phyloP scores from a whole-genome alignment of 2,888 invertebrate species.

The Drosophila mercatorum region DNA sequence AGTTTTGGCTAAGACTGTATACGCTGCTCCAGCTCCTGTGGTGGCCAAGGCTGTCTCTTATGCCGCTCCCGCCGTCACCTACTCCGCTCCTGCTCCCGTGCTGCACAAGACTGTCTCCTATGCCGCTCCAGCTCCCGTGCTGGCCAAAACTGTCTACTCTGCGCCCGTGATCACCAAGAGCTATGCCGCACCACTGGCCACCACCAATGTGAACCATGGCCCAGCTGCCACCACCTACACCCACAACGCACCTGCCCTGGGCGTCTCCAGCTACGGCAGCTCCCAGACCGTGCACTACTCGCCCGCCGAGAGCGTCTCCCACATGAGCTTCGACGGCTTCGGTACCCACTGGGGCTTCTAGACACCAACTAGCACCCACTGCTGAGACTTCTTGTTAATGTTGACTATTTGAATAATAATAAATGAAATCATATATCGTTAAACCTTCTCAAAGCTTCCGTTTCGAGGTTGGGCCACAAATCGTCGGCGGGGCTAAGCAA shows the following conservation, averaged over 20 bases:
- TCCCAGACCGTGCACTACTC: conserved; percentile 84
- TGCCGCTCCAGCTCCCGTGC: conserved; percentile 70
- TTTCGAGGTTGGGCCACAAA: conserved; percentile 21
- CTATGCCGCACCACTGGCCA: conserved; percentile 68
- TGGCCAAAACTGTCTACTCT: conserved; percentile 72
- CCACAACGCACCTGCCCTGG: conserved; percentile 83
- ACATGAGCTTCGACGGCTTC: conserved; percentile 88
- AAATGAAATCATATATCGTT: conserved; percentile 17
- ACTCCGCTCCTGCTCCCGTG: conserved; percentile 52
- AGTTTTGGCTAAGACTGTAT: conserved; percentile 69
- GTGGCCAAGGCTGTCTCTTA: conserved; percentile 24
- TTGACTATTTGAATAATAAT: conserved; percentile 19
- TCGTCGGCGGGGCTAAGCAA: conserved; percentile 39
- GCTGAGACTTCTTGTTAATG: conserved; percentile 60
- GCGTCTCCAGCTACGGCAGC: conserved; percentile 80
- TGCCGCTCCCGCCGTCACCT: conserved; percentile 52
- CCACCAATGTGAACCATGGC: conserved; percentile 70
- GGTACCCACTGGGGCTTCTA: conserved; percentile 89
- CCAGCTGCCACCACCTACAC: conserved; percentile 80
- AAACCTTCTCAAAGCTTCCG: conserved; percentile 46
- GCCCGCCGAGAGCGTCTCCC: conserved; percentile 88
- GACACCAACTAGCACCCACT: conserved; percentile 54
- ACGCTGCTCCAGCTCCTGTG: conserved; percentile 58
- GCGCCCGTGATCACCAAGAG: conserved; percentile 22
- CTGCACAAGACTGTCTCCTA: conserved; percentile 60